These are phyloP conservation scores for Tetanocera ferruginea DNA, from an alignment of 2,888 invertebrate species.

Conservation along the genomic window DNA sequence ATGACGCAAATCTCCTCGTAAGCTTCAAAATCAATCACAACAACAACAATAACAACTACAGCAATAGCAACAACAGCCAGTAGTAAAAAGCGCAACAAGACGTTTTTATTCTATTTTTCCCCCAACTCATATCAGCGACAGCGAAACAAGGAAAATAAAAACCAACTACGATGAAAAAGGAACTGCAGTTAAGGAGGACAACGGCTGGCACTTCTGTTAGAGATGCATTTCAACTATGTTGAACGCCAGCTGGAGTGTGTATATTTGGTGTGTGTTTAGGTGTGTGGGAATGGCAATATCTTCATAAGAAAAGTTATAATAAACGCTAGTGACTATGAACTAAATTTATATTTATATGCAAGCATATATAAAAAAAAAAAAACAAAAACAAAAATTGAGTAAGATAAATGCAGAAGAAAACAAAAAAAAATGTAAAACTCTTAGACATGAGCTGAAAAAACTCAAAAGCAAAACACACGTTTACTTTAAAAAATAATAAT, in stretches of 20 bases:
- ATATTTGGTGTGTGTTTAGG: not conserved
- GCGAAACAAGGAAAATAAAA: constrained; percentile 2
- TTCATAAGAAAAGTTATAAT: constrained; percentile 28
- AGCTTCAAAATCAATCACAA: constrained; percentile 17
- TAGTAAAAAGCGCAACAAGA: constrained; percentile 5
- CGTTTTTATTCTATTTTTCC: constrained; percentile 25
- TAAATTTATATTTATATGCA: constrained; percentile 8
- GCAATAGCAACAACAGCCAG: constrained; percentile 12
- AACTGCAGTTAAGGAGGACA: not conserved
- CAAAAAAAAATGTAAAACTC: constrained; percentile 2
- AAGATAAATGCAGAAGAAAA: not conserved
- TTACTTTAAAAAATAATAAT: constrained; percentile 4
- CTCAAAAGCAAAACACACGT: not conserved
- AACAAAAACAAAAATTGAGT: not conserved
- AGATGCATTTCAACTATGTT: not conserved
- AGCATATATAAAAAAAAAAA: not conserved
- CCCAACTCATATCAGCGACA: constrained; percentile 38
- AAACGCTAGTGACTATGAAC: constrained; percentile 21
- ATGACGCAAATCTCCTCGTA: not conserved
- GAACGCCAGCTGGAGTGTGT: not conserved
- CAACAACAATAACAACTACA: constrained; percentile 14
- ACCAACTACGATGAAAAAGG: not conserved
- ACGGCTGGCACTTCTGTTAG: not conserved
- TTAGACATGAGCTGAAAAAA: not conserved
- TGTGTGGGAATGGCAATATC: constrained; percentile 26